phyloP scores from a whole-genome alignment of 2,113 vertebrate species.

The Antennarius striatus region DNA sequence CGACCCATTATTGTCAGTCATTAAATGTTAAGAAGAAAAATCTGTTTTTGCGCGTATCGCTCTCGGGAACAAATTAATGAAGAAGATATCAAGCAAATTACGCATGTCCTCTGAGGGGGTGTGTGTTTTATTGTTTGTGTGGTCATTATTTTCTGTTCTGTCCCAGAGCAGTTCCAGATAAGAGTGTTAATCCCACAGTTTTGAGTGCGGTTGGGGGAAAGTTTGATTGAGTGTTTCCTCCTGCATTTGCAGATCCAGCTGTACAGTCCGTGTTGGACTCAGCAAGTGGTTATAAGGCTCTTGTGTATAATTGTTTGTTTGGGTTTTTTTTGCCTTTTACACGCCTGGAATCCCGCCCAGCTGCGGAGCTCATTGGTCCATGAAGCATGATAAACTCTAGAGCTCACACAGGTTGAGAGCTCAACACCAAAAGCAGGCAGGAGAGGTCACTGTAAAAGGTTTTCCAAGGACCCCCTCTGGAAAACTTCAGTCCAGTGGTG shows the following conservation, averaged over 20 bases:
- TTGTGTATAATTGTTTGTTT: slow-evolving; percentile 61
- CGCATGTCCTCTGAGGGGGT: slow-evolving; percentile 23
- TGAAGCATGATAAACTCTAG: slow-evolving; percentile 56
- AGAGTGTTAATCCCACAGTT: slow-evolving; percentile 29
- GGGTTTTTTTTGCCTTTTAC: slow-evolving; percentile 66
- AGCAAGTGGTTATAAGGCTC: slow-evolving; percentile 55
- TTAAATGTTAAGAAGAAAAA: slow-evolving; percentile 8
- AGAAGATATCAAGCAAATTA: slow-evolving; percentile 53
- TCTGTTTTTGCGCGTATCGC: slow-evolving; percentile 6
- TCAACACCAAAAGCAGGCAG: slow-evolving; percentile 32
- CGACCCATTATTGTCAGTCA: slow-evolving; percentile 19
- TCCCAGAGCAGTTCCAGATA: slow-evolving; percentile 34
- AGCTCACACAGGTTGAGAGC: slow-evolving; percentile 58
- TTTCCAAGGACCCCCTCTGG: slow-evolving; percentile 47
- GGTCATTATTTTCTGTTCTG: slow-evolving; percentile 54
- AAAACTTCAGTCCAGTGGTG: slow-evolving; percentile 13
- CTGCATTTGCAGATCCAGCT: slow-evolving; percentile 37
- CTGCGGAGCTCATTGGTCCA: slow-evolving; percentile 66
- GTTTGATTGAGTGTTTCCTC: not conserved
- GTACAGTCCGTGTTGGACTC: slow-evolving; percentile 6
- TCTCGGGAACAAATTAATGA: slow-evolving; percentile 51
- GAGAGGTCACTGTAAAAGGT: slow-evolving; percentile 39
- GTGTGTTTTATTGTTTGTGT: slow-evolving; percentile 50
- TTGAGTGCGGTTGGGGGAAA: slow-evolving; percentile 15
- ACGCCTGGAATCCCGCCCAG: slow-evolving; percentile 62